A percentile compares a stretch with the other conserved stretches of the same genome.
These are phyloP conservation scores for Poecilia picta DNA, from an alignment of 2,797 vertebrate genomes.

Conservation along the genomic window DNA sequence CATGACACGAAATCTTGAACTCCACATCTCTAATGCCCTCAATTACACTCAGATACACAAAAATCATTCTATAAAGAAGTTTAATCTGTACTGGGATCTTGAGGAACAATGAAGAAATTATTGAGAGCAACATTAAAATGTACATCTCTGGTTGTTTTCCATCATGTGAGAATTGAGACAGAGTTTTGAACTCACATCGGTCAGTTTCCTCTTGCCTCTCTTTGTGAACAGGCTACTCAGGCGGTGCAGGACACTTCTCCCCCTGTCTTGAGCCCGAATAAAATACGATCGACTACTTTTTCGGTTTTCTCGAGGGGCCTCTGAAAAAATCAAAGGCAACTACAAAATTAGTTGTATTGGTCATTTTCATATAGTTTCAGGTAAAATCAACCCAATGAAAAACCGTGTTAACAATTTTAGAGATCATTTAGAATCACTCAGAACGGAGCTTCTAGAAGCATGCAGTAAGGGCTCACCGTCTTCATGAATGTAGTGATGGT, in stretches of 20 bases:
- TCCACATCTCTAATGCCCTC: not conserved
- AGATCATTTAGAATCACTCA: not conserved
- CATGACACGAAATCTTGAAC: not conserved
- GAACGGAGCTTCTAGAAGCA: not conserved
- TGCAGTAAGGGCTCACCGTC: constrained; percentile 77
- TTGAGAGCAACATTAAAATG: constrained; percentile 7
- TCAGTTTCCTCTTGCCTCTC: constrained; percentile 81
- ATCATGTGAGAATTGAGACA: not conserved
- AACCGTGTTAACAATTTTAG: not conserved
- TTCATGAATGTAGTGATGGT: constrained; percentile 64
- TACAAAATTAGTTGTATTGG: not conserved
- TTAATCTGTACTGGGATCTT: not conserved
- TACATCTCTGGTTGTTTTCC: not conserved
- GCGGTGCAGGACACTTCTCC: constrained; percentile 81
- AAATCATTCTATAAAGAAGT: not conserved
- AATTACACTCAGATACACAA: not conserved
- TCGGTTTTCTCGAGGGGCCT: constrained; percentile 77
- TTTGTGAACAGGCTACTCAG: constrained; percentile 84
- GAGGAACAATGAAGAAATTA: not conserved
- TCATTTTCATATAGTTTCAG: not conserved
- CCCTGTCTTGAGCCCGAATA: constrained; percentile 79
- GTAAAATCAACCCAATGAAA: not conserved
- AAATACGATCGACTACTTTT: constrained; percentile 78
- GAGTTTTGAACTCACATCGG: constrained; percentile 81
- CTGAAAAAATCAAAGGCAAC: constrained; percentile 29